These are phyloP conservation scores for Entomyzon cyanotis DNA, from an alignment of 2,113 vertebrate species.

Conservation along the genomic window DNA sequence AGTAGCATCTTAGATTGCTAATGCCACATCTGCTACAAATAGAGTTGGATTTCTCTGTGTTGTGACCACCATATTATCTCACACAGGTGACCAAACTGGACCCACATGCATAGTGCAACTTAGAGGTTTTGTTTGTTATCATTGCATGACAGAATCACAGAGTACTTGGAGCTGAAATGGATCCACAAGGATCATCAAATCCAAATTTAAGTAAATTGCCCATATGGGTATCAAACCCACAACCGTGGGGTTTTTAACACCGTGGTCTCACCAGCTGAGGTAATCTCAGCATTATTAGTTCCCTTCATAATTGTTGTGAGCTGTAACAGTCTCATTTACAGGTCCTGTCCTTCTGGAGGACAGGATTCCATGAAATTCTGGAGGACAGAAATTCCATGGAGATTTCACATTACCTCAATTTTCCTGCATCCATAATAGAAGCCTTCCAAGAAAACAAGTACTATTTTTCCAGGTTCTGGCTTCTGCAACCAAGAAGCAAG, in stretches of 20 bases:
- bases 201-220: neutral
- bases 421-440: neutral
- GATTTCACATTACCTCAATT: neutral
- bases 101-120: neutral
- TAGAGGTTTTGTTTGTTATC: neutral
- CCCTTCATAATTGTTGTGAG: neutral
- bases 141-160: neutral
- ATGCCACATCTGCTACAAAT: neutral
- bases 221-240: neutral
- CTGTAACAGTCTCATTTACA: neutral
- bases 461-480: neutral
- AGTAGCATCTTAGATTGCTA: no score
- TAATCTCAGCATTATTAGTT: neutral
- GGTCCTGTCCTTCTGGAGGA: neutral
- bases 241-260: neutral
- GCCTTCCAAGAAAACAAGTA: neutral
- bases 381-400: no score
- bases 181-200: neutral
- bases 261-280: neutral
- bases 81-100: neutral
- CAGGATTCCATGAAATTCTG: no score
- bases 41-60: neutral
- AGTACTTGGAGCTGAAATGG: neutral
- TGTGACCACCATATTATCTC: neutral
- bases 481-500: neutral